phyloP scores from a whole-genome alignment of 2,113 vertebrate genomes.

The Eclectus roratus region DNA sequence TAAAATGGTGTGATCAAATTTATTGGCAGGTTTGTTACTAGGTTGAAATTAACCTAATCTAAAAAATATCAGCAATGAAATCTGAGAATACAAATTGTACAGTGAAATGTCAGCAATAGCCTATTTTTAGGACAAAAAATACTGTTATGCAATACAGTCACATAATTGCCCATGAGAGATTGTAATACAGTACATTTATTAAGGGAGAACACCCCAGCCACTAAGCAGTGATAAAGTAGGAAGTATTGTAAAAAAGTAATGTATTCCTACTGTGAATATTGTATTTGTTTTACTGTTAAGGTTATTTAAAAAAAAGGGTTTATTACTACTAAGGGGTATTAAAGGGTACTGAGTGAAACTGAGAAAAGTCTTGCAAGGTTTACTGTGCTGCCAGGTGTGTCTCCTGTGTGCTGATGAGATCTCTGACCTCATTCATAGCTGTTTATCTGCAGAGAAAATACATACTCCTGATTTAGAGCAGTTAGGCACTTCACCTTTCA shows the following conservation, averaged over 20 bases:
- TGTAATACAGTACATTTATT: background rate
- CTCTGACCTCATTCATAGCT: background rate
- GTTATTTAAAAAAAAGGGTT: background rate
- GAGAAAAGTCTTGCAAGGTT: background rate
- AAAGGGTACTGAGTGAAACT: background rate
- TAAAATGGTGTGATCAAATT: background rate
- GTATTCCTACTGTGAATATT: background rate
- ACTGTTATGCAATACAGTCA: background rate
- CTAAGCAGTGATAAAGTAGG: background rate
- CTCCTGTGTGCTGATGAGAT: background rate
- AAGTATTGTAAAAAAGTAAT: background rate
- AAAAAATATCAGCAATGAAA: background rate
- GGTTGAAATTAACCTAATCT: background rate
- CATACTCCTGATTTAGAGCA: background rate
- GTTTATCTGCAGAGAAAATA: background rate
- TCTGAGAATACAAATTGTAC: background rate
- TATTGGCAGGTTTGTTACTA: background rate
- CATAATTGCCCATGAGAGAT: background rate
- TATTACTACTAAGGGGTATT: background rate
- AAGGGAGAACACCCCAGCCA: background rate
- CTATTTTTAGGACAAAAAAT: conserved; percentile 29
- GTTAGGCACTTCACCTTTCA: background rate
- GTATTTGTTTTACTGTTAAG: background rate
- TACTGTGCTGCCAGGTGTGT: background rate
- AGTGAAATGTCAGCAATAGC: background rate